Conservation (phyloP, 2,797 vertebrate species). For the Sebastes ruberrimus region DNA sequence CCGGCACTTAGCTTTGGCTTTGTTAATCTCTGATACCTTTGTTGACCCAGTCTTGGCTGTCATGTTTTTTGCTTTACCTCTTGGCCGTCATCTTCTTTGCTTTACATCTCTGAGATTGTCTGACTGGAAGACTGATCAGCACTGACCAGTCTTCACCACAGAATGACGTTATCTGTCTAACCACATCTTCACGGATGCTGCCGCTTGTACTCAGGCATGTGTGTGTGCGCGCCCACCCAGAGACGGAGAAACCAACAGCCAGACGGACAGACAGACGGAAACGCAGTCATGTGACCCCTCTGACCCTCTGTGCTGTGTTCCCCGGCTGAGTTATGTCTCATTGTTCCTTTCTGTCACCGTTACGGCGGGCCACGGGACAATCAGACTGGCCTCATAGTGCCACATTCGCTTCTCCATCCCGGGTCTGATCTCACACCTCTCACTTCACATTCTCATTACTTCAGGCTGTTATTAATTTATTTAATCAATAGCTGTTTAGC, state of each 20-base stretch:
- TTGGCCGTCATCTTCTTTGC: not conserved
- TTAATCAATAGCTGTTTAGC: slow-evolving; percentile 65
- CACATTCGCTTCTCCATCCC: slow-evolving; percentile 53
- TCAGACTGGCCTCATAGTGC: slow-evolving; percentile 72
- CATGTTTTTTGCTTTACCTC: not conserved
- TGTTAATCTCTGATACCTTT: not conserved
- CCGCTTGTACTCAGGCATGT: slow-evolving; percentile 10
- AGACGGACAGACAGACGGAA: not conserved
- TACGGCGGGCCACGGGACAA: slow-evolving; percentile 26
- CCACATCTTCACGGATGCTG: slow-evolving; percentile 16
- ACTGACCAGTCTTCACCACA: not conserved
- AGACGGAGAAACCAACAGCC: slow-evolving; percentile 1
- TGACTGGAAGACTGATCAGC: slow-evolving; percentile 1
- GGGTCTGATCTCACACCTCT: slow-evolving; percentile 69
- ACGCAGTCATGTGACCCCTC: slow-evolving; percentile 42
- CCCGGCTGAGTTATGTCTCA: slow-evolving; percentile 49
- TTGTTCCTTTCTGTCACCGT: slow-evolving; percentile 56
- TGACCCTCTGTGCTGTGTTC: slow-evolving; percentile 49
- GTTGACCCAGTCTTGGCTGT: not conserved
- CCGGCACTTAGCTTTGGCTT: not conserved
- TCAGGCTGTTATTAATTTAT: slow-evolving; percentile 68
- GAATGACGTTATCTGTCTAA: slow-evolving; percentile 16
- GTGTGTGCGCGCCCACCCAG: slow-evolving; percentile 2
- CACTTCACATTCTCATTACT: slow-evolving; percentile 67
- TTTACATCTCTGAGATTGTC: slow-evolving; percentile 4